phyloP scores from a whole-genome alignment of 2,797 vertebrate genomes.

The Nyctibius grandis region DNA sequence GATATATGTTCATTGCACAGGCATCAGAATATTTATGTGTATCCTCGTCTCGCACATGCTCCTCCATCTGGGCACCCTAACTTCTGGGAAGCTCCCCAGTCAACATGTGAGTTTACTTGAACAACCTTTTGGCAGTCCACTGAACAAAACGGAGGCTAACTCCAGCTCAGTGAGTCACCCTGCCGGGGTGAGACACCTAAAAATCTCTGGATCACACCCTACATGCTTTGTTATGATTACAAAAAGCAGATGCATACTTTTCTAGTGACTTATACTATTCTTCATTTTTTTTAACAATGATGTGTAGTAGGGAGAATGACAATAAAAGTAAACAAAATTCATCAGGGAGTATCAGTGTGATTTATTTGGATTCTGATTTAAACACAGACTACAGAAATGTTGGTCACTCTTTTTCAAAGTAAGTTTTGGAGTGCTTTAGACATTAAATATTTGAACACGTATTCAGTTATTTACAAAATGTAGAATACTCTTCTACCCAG shows the following conservation, averaged over 20 bases:
- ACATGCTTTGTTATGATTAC: conserved; percentile 4
- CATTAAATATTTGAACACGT: neutral
- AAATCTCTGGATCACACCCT: neutral
- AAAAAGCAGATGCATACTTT: conserved; percentile 36
- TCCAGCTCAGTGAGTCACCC: neutral
- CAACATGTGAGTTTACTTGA: neutral
- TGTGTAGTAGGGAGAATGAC: neutral
- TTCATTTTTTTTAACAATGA: neutral
- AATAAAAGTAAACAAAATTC: neutral
- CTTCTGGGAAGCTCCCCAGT: neutral
- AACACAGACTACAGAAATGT: neutral
- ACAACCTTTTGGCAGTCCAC: conserved; percentile 5
- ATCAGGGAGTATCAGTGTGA: neutral
- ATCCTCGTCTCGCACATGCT: neutral
- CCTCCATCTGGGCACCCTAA: conserved; percentile 21
- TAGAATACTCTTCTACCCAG: neutral
- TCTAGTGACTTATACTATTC: neutral
- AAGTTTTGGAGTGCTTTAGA: neutral
- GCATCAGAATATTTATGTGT: neutral
- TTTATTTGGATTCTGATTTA: neutral
- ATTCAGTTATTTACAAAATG: neutral
- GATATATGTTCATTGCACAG: neutral
- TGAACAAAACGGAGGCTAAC: neutral
- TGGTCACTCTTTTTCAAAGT: neutral
- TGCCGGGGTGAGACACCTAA: neutral